phyloP scores from a whole-genome alignment of 2,113 vertebrate genomes.

The Cavia porcellus region DNA sequence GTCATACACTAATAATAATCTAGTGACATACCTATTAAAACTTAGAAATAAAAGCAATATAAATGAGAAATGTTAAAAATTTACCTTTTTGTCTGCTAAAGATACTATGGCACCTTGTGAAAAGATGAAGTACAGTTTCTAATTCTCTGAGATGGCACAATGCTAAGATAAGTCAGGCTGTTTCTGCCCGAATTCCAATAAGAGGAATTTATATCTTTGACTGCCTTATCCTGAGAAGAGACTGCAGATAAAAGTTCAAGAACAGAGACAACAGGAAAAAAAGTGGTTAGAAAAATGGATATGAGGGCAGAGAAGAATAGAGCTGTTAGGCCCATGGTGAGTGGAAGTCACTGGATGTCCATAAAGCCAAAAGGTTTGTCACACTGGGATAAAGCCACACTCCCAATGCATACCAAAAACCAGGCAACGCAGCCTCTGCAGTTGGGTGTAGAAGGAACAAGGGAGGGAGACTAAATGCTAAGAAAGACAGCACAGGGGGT shows the following conservation, averaged over 20 bases:
- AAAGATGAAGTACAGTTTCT: slow-evolving; percentile 62
- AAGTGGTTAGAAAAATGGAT: neutral
- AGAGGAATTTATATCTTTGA: slow-evolving; percentile 55
- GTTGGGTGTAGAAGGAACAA: neutral
- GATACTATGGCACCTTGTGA: neutral
- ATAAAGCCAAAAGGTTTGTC: accelerated
- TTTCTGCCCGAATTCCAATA: slow-evolving; percentile 59
- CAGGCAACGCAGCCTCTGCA: neutral
- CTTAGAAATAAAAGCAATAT: neutral
- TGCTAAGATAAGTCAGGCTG: slow-evolving; percentile 59
- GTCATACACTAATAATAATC: neutral
- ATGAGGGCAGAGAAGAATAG: neutral
- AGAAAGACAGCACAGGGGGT: accelerated
- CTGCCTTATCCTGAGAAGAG: slow-evolving; percentile 62
- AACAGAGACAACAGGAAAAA: slow-evolving; percentile 6
- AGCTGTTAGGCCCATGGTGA: too few relatives aligned
- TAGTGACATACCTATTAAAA: neutral
- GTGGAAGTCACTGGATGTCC: neutral
- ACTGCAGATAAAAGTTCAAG: slow-evolving; percentile 67
- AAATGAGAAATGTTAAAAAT: neutral
- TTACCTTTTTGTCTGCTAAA: neutral
- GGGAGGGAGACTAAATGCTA: neutral
- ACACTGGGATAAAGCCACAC: neutral
- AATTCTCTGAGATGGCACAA: slow-evolving; percentile 53
- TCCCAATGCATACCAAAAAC: neutral